phyloP scores from a whole-genome alignment of 2,888 invertebrate genomes.

The Prosapia bicincta region DNA sequence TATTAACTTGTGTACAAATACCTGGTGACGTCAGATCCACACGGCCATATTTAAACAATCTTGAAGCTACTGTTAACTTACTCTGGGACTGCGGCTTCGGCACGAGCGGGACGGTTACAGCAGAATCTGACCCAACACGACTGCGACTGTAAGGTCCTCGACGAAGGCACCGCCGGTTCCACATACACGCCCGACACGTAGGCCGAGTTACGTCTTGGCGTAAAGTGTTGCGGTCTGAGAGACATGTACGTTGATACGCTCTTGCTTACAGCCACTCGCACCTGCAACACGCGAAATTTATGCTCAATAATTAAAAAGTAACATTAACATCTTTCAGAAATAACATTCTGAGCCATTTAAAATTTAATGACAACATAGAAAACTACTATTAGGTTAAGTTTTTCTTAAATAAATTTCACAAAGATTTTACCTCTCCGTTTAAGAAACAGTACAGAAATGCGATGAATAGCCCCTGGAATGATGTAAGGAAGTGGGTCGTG shows the following conservation, averaged over 20 bases:
- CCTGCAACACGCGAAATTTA: slow-evolving; percentile 33
- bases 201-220: slow-evolving; percentile 40
- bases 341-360: no score
- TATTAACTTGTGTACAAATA: not conserved
- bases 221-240: slow-evolving; percentile 37
- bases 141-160: not conserved
- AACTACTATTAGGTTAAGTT: no score
- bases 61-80: slow-evolving; percentile 19
- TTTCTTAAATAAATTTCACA: no score
- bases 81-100: slow-evolving; percentile 32
- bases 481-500: slow-evolving; percentile 71
- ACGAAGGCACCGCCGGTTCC: slow-evolving; percentile 19
- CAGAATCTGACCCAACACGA: slow-evolving; percentile 29
- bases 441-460: slow-evolving; percentile 77
- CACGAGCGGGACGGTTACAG: slow-evolving; percentile 33
- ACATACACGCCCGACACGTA: slow-evolving; percentile 39
- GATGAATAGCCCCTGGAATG: slow-evolving; percentile 81
- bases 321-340: not conserved
- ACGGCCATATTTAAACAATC: not conserved
- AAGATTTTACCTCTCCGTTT: slow-evolving; percentile 77
- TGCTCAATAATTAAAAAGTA: not conserved
- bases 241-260: slow-evolving; percentile 41
- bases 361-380: no score
- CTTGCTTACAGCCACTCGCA: slow-evolving; percentile 40
- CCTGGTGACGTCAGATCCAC: not conserved